These are phyloP conservation scores for Toxonevra muliebris DNA, from an alignment of 2,888 invertebrate species.

Conservation along the genomic window DNA sequence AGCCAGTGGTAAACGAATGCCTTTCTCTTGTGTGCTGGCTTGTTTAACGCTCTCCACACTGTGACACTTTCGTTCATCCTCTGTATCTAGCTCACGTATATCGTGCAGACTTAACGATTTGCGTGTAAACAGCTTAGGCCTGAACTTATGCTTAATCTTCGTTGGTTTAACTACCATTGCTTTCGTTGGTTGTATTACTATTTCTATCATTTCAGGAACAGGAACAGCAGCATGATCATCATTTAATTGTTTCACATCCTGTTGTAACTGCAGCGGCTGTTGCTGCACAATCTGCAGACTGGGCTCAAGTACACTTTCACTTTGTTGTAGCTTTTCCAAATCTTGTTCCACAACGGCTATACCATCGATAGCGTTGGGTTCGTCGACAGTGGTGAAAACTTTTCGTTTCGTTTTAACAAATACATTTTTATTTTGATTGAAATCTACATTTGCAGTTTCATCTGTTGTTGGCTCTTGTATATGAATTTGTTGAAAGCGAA, in stretches of 20 bases:
- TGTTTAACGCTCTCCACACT: constrained; percentile 45
- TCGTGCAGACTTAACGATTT: constrained; percentile 55
- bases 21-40: constrained; percentile 17
- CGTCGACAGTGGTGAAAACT: constrained; percentile 77
- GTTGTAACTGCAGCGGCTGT: constrained; percentile 26
- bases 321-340: constrained; percentile 37
- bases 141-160: neutral
- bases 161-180: neutral
- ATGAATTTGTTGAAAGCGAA: constrained; percentile 16
- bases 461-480: constrained; percentile 31
- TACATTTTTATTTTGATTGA: constrained; percentile 68
- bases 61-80: constrained; percentile 47
- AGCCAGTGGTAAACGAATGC: constrained; percentile 54
- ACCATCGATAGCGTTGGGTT: constrained; percentile 52
- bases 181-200: neutral
- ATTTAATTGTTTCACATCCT: constrained; percentile 11
- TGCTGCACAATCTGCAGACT: neutral
- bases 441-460: constrained; percentile 26
- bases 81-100: constrained; percentile 37
- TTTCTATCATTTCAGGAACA: no score
- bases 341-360: constrained; percentile 55
- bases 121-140: constrained; percentile 33
- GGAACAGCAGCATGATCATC: no score
- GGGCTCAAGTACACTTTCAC: neutral
- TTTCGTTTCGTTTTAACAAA: constrained; percentile 84